phyloP scores from a whole-genome alignment of 2,888 invertebrate species.

The Baccha elongata region DNA sequence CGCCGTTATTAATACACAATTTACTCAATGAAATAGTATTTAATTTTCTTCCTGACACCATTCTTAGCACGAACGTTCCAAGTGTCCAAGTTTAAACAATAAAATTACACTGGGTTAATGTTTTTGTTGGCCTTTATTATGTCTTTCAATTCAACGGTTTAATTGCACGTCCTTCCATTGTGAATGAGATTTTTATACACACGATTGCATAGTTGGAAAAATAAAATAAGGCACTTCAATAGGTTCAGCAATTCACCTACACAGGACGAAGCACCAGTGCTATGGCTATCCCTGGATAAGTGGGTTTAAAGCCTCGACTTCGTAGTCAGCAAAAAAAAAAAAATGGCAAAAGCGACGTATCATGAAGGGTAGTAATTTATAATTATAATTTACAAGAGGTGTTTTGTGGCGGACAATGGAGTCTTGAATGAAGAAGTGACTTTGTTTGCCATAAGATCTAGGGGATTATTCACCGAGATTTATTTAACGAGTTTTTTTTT shows the following conservation, averaged over 20 bases:
- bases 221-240: background rate
- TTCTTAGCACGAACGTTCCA: background rate
- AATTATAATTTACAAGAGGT: constrained; percentile 57
- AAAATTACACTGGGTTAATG: background rate
- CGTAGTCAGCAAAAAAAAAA: background rate
- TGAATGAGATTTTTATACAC: constrained; percentile 49
- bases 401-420: constrained; percentile 16
- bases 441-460: constrained; percentile 2
- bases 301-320: constrained; percentile 5
- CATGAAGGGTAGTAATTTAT: constrained; percentile 45
- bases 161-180: constrained; percentile 50
- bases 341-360: constrained; percentile 27
- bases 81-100: constrained; percentile 19
- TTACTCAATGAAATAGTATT: constrained; percentile 3
- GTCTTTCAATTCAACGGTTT: constrained; percentile 56
- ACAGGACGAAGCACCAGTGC: constrained; percentile 12
- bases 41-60: constrained; percentile 2
- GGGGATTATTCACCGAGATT: constrained; percentile 24
- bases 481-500: constrained; percentile 11
- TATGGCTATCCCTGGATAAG: constrained; percentile 12
- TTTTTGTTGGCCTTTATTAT: constrained; percentile 33
- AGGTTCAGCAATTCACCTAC: background rate
- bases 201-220: constrained; percentile 35
- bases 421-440: constrained; percentile 10
- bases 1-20: background rate